Conservation (phyloP, 1,140 invertebrate species). For the Cotesia glomerata region DNA sequence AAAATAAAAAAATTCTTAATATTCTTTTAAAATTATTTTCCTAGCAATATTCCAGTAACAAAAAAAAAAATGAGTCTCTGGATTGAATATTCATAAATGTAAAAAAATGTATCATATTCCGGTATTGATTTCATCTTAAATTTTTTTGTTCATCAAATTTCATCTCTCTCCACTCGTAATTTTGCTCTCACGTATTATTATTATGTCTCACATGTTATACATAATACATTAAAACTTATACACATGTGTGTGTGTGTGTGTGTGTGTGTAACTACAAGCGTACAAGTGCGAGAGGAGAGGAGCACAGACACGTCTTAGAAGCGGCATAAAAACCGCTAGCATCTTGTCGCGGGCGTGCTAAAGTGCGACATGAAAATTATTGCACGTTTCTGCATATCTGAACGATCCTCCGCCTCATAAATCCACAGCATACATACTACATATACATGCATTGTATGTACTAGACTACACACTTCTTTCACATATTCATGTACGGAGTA, state of each 20-base stretch:
- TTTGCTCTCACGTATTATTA: background rate
- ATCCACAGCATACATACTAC: constrained; percentile 7
- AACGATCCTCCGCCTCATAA: constrained; percentile 39
- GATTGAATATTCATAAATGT: too few relatives aligned
- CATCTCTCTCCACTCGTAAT: background rate
- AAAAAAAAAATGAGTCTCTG: too few relatives aligned
- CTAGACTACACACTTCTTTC: background rate
- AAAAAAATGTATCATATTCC: background rate
- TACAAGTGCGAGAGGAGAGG: background rate
- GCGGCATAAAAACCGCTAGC: constrained; percentile 10
- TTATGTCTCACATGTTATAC: too few relatives aligned
- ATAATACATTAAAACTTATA: too few relatives aligned
- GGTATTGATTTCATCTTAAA: background rate
- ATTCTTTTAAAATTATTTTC: too few relatives aligned
- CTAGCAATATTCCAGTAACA: too few relatives aligned
- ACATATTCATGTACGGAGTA: background rate
- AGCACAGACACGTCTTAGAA: constrained; percentile 4
- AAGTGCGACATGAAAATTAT: constrained; percentile 49
- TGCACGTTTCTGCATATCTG: constrained; percentile 53
- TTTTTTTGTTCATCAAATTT: background rate
- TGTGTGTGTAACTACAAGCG: too few relatives aligned
- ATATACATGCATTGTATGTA: background rate
- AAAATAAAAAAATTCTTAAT: too few relatives aligned
- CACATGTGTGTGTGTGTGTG: background rate
- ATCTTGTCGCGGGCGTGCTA: constrained; percentile 40